A percentile compares a stretch with the other conserved stretches of the same genome.
These are phyloP conservation scores for Catostomus latipinnis DNA, from an alignment of 2,797 vertebrate genomes.

Conservation along the genomic window DNA sequence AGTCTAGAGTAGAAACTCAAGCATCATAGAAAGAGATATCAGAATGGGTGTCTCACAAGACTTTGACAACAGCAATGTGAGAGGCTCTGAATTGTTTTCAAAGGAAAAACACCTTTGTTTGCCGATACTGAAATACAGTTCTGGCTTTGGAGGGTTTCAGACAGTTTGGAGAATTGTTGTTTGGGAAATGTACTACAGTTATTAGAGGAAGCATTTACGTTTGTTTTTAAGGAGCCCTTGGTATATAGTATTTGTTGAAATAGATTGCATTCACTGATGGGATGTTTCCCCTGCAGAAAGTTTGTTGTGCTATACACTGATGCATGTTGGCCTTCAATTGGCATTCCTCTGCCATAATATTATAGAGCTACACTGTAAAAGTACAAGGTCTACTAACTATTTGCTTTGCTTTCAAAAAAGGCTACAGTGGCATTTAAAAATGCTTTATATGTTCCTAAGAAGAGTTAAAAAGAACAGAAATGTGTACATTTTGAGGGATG, in stretches of 20 bases:
- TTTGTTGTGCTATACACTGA: background rate
- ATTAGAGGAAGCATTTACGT: background rate
- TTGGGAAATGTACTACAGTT: slow-evolving; percentile 23
- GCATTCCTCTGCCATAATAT: slow-evolving; percentile 15
- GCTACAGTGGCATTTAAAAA: background rate
- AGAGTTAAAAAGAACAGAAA: slow-evolving; percentile 10
- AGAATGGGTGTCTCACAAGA: slow-evolving; percentile 72
- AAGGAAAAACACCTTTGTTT: slow-evolving; percentile 56
- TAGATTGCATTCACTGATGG: slow-evolving; percentile 4
- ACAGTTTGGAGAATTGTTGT: slow-evolving; percentile 19
- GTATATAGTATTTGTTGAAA: background rate
- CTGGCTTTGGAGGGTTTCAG: slow-evolving; percentile 7
- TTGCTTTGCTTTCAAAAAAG: slow-evolving; percentile 16
- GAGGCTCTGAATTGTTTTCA: slow-evolving; percentile 46
- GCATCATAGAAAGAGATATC: slow-evolving; percentile 76
- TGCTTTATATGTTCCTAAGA: background rate
- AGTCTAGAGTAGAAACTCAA: slow-evolving; percentile 75
- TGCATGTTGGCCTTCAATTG: slow-evolving; percentile 36
- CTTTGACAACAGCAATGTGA: slow-evolving; percentile 54
- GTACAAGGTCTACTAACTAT: slow-evolving; percentile 9
- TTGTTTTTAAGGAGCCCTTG: slow-evolving; percentile 6
- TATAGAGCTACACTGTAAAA: background rate
- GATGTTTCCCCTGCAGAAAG: slow-evolving; percentile 16
- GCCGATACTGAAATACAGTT: slow-evolving; percentile 52
- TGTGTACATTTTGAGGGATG: background rate